Base-by-base conservation (phyloP, 2,797 vertebrate genomes). In the Enteromius unitaeniatus region DNA sequence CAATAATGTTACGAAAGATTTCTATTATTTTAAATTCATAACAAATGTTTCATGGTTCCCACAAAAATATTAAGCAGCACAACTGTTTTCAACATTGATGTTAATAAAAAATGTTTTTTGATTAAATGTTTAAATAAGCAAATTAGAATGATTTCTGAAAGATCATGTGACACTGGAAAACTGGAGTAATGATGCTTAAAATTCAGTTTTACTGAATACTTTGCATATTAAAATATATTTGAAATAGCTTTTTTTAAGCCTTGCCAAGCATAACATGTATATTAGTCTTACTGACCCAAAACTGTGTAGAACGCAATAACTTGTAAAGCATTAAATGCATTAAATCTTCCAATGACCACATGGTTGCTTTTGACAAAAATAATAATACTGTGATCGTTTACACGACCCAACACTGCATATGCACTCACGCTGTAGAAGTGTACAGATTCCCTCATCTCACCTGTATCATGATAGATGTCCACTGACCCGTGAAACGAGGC, bases 401-500 rank as follows among this genome's bases (percentile, higher is more conserved):
- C 13, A 5, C 37, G 40, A 2, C 3, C 14, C 21, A 75, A 37
- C 3, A 53, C 19, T 75, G 47, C 9, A 74, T 11, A 62, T 37
- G 23, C 4, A 23, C 45, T 11, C 45, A 17, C 53, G 11, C 10
- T 15, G 17, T 37, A 21, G 28, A 67, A 40, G 23, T 14, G 34
- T 45, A 2, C 11, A 1, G 1, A 55, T 26, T 9, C 21, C 40
- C 28, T 47, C 55, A 67, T 62, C 94, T 92, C 93, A 98, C 98
- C 96, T 96, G 97, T 82, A 34, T 99, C 97, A 83, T 31, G 60
- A 17, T 97, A 97, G n/a, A 96, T 94, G 90, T 99, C 97, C 92
- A 98, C 91, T 0, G 97, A 96, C 77, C 96, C 97, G 1, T 98
- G 97, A 87, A 97, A 96, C 81, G 96, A 95, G 87, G 96, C 95